Evolutionary conservation across 1,140 invertebrate species (phyloP), one percentile per base, ranked within the genome.

Genomic region (Cherax destructor): DNA sequence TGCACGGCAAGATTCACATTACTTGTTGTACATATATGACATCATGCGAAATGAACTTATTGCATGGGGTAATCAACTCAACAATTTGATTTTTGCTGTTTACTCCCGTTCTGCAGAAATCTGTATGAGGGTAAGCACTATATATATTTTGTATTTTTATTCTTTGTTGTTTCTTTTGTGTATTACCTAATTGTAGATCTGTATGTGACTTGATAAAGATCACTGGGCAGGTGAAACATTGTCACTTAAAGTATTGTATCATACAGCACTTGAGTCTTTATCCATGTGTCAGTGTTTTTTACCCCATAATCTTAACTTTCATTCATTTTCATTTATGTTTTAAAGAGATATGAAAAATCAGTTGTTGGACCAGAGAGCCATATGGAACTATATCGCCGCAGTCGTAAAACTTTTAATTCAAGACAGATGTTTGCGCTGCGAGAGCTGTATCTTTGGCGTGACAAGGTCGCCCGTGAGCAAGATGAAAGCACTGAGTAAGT

Each of bases 1-100:
- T 95, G 99, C 99, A 0, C 95, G 99, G 52, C 96, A 97, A 94
- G 99, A 99, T 94, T 99, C 99, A 0, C 99, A 99, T 94, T 99
- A 98, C 95, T 95, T 99, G 83, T 95, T 99, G 0, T 98, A 98
- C 94, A 97, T 99, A 91, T 99, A 98, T 95, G 97, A 98, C 84
- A 94, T 95, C 11, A 95, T 99, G 94, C 96, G 95, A 88, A 97
- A 97, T 93, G 96, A 98, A 86, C 95, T 99, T 30, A 94, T 98
- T 2, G 95, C 97, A 16, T 94, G 95, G 47, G 96, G 96, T 7
- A 96, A 97, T 93, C 96, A 96, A 1, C 94, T 96, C 49, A 95
- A 95, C 7, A 97, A 98, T 94, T 93, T 98, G 0, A 93, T 99
- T 4, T 95, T 95, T 93, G 95, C 96, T 47, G 97, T 97, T 3